phyloP scores from a whole-genome alignment of 2,113 vertebrate species.

The Oncorhynchus mykiss region DNA sequence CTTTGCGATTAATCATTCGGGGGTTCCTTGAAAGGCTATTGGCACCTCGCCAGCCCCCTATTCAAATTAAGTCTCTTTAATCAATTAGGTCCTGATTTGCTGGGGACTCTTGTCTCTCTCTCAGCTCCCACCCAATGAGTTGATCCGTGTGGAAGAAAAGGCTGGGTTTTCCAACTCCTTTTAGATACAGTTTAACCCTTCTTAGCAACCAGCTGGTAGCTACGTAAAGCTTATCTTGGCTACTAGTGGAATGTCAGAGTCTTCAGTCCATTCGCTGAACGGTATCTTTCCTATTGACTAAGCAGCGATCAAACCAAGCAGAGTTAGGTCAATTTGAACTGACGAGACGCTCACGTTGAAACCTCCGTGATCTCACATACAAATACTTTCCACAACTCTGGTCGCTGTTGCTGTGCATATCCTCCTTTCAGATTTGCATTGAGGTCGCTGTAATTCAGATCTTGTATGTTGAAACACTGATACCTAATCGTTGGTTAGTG shows the following conservation, averaged over 20 bases:
- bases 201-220: conserved; percentile 79
- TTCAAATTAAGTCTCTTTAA: conserved; percentile 99
- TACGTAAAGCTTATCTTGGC: conserved; percentile 71
- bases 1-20: conserved; percentile 96
- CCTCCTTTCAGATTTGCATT: conserved; percentile 50
- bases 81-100: conserved; percentile 99
- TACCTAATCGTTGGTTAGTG: conserved; percentile 49
- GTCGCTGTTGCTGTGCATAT: conserved; percentile 30
- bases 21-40: conserved; percentile 95
- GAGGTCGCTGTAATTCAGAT: conserved; percentile 52
- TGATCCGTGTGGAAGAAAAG: conserved; percentile 84
- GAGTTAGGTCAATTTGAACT: conserved; percentile 42
- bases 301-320: conserved; percentile 45
- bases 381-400: conserved; percentile 42
- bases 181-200: conserved; percentile 92
- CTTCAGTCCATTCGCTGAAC: conserved; percentile 57
- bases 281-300: conserved; percentile 57
- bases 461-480: conserved; percentile 54
- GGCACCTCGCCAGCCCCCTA: conserved; percentile 96
- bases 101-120: conserved; percentile 97
- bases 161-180: conserved; percentile 84
- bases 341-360: conserved; percentile 35
- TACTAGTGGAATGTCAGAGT: conserved; percentile 81
- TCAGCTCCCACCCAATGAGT: conserved; percentile 95
- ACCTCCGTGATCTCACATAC: conserved; percentile 41